Evolutionary conservation across 2,888 invertebrate species (phyloP).

Genomic region (Tubiluchus corallicola): DNA sequence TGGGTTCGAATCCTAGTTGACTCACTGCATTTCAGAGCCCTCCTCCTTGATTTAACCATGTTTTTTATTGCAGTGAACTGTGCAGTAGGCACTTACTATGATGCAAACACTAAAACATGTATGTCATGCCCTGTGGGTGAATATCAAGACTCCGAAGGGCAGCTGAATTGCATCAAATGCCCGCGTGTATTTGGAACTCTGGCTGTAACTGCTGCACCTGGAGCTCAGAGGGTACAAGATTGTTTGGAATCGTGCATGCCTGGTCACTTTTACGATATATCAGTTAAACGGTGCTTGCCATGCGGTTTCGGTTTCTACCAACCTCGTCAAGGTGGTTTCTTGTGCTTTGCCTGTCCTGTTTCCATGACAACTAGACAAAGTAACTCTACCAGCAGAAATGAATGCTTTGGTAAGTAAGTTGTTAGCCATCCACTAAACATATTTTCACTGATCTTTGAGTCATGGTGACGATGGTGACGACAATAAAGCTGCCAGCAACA

Average conservation of each 20-base stretch:
- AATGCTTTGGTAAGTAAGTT: slow-evolving; percentile 3
- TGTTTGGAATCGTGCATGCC: slow-evolving; percentile 18
- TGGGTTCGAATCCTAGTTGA: too few relatives aligned
- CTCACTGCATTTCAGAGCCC: too few relatives aligned
- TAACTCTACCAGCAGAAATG: neutral
- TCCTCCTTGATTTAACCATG: too few relatives aligned
- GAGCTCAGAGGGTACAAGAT: neutral
- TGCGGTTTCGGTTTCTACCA: slow-evolving; percentile 25
- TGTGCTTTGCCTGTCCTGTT: slow-evolving; percentile 22
- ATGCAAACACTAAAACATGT: slow-evolving; percentile 48
- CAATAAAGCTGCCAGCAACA: too few relatives aligned
- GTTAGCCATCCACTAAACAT: too few relatives aligned
- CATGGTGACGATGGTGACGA: too few relatives aligned
- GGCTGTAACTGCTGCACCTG: neutral
- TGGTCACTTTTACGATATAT: slow-evolving; percentile 21
- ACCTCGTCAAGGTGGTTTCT: slow-evolving; percentile 18
- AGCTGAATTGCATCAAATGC: neutral
- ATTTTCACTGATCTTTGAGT: too few relatives aligned
- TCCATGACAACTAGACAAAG: slow-evolving; percentile 22
- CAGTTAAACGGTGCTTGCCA: slow-evolving; percentile 15
- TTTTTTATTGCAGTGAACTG: slow-evolving; percentile 59
- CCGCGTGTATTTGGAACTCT: neutral
- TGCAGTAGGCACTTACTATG: slow-evolving; percentile 70
- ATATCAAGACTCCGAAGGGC: slow-evolving; percentile 14
- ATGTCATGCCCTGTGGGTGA: slow-evolving; percentile 42